These are phyloP conservation scores for Chrysochloris asiatica DNA, from an alignment of 2,113 vertebrate species.

Conservation along the genomic window DNA sequence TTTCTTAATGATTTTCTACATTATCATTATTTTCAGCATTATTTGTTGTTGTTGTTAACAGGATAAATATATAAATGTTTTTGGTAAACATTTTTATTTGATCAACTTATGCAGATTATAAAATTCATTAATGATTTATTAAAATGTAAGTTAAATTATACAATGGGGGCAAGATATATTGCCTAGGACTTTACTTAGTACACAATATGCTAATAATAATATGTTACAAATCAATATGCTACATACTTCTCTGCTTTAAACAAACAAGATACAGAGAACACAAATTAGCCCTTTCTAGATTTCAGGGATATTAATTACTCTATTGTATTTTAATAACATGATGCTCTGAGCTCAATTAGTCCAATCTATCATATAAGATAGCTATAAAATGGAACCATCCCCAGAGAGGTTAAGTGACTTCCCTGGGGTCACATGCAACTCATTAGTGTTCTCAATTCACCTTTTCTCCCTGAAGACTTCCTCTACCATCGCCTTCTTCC, in stretches of 20 bases:
- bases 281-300: constrained; percentile 38
- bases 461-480: constrained; percentile 55
- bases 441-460: constrained; percentile 49
- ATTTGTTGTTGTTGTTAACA: too few species aligned
- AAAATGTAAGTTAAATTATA: constrained; percentile 27
- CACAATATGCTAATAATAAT: background rate
- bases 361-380: constrained; percentile 40
- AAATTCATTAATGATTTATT: constrained; percentile 18
- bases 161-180: background rate
- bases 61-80: background rate
- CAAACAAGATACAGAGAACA: constrained; percentile 33
- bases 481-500: constrained; percentile 25
- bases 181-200: background rate
- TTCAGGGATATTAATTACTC: constrained; percentile 19
- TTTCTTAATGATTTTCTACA: constrained; percentile 7
- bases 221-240: constrained; percentile 6
- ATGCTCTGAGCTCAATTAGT: constrained; percentile 42
- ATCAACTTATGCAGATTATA: constrained; percentile 19
- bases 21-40: constrained; percentile 26
- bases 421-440: constrained; percentile 40
- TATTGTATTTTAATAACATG: constrained; percentile 28
- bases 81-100: constrained; percentile 34
- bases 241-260: background rate
- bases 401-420: constrained; percentile 46
- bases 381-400: constrained; percentile 36